Evolutionary conservation across 2,113 vertebrate genomes (phyloP).

Genomic region (Amia ocellicauda): DNA sequence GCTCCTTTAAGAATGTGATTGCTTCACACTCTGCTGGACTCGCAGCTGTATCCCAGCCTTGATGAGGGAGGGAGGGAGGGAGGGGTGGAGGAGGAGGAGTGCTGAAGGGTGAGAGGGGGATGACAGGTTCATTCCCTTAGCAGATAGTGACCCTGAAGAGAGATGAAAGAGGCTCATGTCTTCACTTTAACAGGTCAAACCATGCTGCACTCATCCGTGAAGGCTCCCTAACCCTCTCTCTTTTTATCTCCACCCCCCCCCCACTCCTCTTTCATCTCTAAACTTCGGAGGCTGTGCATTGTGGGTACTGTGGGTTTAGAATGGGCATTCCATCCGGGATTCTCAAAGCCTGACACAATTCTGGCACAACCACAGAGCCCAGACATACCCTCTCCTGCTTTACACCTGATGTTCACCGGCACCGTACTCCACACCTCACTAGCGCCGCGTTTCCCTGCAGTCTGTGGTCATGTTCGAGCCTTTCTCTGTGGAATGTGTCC

Average conservation of each 20-base stretch:
- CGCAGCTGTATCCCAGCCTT: slow-evolving; percentile 47
- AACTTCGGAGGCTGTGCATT: not conserved
- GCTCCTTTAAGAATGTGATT: not conserved
- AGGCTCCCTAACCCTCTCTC: slow-evolving; percentile 39
- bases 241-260: slow-evolving; percentile 14
- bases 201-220: slow-evolving; percentile 61
- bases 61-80: slow-evolving; percentile 80
- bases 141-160: slow-evolving; percentile 94
- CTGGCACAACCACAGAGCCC: no score
- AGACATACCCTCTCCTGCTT: no score
- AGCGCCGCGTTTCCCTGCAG: no score
- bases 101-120: slow-evolving; percentile 76
- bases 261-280: slow-evolving; percentile 9
- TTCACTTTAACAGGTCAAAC: slow-evolving; percentile 77
- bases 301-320: no score
- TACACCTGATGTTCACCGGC: no score
- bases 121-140: slow-evolving; percentile 94
- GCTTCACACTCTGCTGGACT: slow-evolving; percentile 5
- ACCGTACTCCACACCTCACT: no score
- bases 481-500: no score
- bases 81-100: slow-evolving; percentile 74
- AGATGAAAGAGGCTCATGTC: slow-evolving; percentile 96
- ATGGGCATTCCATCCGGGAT: no score
- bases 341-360: no score
- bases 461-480: no score